Base-by-base conservation (phyloP, 1,140 invertebrate genomes). In the Orius laevigatus region DNA sequence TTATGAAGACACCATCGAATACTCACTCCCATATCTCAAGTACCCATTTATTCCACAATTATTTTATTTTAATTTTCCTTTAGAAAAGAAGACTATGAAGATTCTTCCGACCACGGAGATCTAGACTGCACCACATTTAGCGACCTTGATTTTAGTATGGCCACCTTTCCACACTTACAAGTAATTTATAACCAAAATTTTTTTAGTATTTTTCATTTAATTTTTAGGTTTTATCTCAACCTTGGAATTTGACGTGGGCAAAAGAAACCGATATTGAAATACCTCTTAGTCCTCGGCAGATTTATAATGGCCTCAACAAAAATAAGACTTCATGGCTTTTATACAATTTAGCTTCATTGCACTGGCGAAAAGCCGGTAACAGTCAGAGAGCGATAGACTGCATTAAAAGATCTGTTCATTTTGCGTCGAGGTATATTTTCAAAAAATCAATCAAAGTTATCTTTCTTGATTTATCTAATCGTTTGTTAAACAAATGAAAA, bases 301-400 rank as follows among this genome's bases (percentile, higher is more conserved):
- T 80, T 46, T 71, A 75, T 18, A 66, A 72, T 49, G 73, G 74
- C 12, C 65, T 89, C 8, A 59, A 65, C 48, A 70, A 72, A 60
- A 87, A 90, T 62, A 73, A 68, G 38, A 76, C 77, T 1, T 88
- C 83, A 0, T 91, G 86, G 86, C 67, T 87, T 14, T 74, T 87
- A 59, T 80, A 87, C 58, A 85, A 87, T 60, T 68, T 90, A 58
- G 84, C 82, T 38, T 76, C 84, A 11, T 75, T 89, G 48, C 90
- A 84, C 67, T 91, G 85, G 86, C 70, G 85, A 44, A 76, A 83
- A 1, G 75, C 74, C 58, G 87, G 86, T 19, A 72, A 86, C 60
- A 75, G 82, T 6, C 70, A 73, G 20, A 75, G 82, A 60, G 84
- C 84, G 8, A 65, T 90, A 43, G 84, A 90, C 59, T 91, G 87